These are phyloP conservation scores for Nycticryphes semicollaris DNA, from an alignment of 2,113 vertebrate species.

Conservation along the genomic window DNA sequence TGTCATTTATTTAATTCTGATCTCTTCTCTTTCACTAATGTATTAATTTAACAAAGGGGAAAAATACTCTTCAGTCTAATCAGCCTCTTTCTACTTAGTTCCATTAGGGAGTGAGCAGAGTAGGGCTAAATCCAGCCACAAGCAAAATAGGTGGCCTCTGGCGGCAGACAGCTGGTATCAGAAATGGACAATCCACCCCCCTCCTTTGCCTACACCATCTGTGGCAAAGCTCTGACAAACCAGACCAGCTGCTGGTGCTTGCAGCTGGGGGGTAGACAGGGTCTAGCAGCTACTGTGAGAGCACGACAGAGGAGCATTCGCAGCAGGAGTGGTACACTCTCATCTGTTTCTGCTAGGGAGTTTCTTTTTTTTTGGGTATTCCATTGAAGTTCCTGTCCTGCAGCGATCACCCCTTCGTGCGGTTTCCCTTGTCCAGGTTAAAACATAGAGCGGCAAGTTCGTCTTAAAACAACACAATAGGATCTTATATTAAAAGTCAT, in stretches of 20 bases:
- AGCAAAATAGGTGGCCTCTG: background rate
- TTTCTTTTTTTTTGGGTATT: background rate
- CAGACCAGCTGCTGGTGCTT: background rate
- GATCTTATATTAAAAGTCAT: too few species aligned
- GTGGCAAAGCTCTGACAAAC: background rate
- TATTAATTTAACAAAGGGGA: background rate
- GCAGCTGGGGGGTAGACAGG: background rate
- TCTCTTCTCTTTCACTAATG: background rate
- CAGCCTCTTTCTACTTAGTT: background rate
- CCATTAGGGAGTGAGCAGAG: background rate
- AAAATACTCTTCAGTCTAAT: background rate
- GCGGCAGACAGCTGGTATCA: background rate
- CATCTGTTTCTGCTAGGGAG: background rate
- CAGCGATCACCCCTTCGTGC: rapidly evolving
- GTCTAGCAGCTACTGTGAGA: background rate
- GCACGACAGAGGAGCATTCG: background rate
- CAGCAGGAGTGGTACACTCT: background rate
- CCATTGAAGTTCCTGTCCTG: background rate
- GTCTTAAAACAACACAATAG: background rate
- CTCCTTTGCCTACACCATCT: background rate
- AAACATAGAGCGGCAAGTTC: background rate
- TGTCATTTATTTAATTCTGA: background rate
- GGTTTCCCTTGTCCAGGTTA: background rate
- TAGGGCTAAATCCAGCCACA: background rate
- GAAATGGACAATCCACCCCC: background rate